A percentile compares a stretch with the other conserved stretches of the same genome.
Conservation (phyloP, 2,113 vertebrate genomes). For the Neogale vison region DNA sequence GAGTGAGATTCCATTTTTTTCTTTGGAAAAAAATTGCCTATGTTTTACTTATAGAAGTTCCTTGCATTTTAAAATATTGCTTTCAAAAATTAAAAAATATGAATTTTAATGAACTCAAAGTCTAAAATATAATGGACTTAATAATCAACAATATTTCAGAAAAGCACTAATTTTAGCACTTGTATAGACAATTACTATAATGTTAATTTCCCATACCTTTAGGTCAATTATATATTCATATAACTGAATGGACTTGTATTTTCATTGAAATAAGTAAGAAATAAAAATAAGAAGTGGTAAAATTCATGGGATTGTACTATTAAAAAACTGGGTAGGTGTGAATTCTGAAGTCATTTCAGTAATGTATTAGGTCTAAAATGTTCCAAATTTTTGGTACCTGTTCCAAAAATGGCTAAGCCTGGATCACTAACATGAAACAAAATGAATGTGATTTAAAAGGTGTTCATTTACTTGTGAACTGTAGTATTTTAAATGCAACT, state of each 20-base stretch:
- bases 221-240: background rate
- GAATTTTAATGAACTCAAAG: conserved; percentile 35
- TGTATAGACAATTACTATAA: conserved; percentile 4
- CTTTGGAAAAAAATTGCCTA: background rate
- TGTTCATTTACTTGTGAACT: conserved; percentile 20
- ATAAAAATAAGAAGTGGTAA: conserved; percentile 33
- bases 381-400: background rate
- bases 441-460: conserved; percentile 42
- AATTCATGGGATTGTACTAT: conserved; percentile 5
- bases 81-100: background rate
- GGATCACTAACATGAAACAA: conserved; percentile 42
- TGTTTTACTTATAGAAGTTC: background rate
- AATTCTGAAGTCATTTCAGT: conserved; percentile 33
- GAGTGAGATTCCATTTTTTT: background rate
- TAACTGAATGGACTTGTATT: background rate
- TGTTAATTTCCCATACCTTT: conserved; percentile 14
- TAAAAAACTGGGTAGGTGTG: conserved; percentile 20
- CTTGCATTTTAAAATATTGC: conserved; percentile 36
- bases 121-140: conserved; percentile 1
- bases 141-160: conserved; percentile 9
- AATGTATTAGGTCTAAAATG: conserved; percentile 9
- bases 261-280: conserved; percentile 3
- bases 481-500: conserved; percentile 42
- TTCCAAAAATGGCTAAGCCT: conserved; percentile 10
- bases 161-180: conserved; percentile 17